Evolutionary conservation across 2,888 invertebrate species (phyloP), one percentile per base, ranked within the genome.

Genomic region (Steromphala cineraria): DNA sequence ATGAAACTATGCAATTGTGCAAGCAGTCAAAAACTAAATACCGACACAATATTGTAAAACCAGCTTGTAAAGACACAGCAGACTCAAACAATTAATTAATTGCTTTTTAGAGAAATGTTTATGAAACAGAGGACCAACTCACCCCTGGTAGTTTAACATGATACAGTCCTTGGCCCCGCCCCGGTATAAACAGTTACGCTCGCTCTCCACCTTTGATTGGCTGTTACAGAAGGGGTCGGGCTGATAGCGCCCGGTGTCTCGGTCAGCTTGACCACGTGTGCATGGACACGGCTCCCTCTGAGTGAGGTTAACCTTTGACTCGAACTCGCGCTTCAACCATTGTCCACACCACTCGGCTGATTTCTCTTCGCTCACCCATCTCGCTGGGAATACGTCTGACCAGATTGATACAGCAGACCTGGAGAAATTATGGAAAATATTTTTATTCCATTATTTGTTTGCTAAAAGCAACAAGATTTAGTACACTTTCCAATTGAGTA

Each of bases 311-410:
- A 52, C 0, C 13, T 24, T 40, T 15, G 13, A 1, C 19, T 40
- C 40, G 1, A 10, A 10, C 67, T 87, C 85, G n/a, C 28, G 46
- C 13, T 40, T 2, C 78, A 89, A 52, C 91, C 91, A 91, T 7
- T 74, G 67, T 53, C 82, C 76, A 82, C 91, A 91, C 87, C 88
- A 85, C 10, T 71, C 36, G 36, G 85, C 82, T 2, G 89, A 89
- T 7, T 82, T 21, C 4, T 53, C 36, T 8, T 62, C 17, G 2
- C 71, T 55, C 17, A 76, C 76, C 85, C 87, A 86, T 55, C 87
- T 83, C 2, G 90, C 88, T 0, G 90, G 89, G 82, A 91, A 90
- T 17, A 90, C 87, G 78, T 90, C 90, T 10, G 91, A 91, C 89
- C 89, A 90, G 36, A 89, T 86, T 53, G 89, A 85, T 36, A 82